Evolutionary conservation across 2,888 invertebrate genomes (phyloP).

Genomic region (Fissipunctia ypsillon): DNA sequence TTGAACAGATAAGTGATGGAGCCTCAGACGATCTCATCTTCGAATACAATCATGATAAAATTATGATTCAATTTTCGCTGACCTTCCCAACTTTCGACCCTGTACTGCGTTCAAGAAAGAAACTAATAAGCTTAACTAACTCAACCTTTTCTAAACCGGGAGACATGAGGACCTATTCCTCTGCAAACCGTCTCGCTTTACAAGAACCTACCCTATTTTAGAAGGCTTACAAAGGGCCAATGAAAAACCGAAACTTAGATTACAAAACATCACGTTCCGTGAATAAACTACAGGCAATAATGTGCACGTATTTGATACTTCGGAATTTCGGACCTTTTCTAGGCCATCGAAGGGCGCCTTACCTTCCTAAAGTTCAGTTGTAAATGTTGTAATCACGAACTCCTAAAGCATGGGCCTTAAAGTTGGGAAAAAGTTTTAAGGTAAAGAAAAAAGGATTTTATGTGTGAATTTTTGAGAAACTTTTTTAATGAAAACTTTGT

Average conservation of each 20-base stretch:
- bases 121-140: background rate
- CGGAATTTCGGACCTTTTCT: conserved; percentile 25
- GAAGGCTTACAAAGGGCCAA: conserved; percentile 26
- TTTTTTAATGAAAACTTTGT: conserved; percentile 35
- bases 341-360: background rate
- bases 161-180: background rate
- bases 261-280: conserved; percentile 51
- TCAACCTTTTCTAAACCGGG: conserved; percentile 14
- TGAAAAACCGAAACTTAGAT: conserved; percentile 47
- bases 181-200: conserved; percentile 17
- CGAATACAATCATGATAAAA: too few species aligned
- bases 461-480: conserved; percentile 7
- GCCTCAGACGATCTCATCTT: too few species aligned
- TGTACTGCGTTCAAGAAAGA: background rate
- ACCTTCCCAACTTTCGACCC: background rate
- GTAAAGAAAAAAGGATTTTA: too few species aligned
- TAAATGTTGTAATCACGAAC: conserved; percentile 40
- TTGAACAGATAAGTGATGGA: too few species aligned
- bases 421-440: conserved; percentile 8
- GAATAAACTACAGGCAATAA: conserved; percentile 43
- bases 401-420: conserved; percentile 20
- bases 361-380: conserved; percentile 15
- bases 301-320: conserved; percentile 41
- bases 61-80: background rate
- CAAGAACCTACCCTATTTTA: background rate